A percentile compares a stretch with the other conserved stretches of the same genome.
These are phyloP conservation scores for Gymnosoma rotundatum DNA, from an alignment of 2,888 invertebrate species.

Conservation along the genomic window DNA sequence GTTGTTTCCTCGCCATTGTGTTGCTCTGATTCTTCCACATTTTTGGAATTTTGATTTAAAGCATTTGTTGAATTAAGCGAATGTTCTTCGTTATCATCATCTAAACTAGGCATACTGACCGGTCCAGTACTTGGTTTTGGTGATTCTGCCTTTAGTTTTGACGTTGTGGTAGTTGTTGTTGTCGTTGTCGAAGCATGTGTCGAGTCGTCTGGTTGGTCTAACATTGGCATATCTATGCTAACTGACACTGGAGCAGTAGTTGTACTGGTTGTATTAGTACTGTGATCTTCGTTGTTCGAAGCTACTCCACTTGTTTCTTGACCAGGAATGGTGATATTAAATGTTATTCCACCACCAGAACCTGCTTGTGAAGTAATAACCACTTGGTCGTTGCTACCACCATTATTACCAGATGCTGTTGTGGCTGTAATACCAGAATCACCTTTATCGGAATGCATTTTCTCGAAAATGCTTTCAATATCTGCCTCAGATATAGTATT, in stretches of 20 bases:
- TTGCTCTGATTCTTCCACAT: slow-evolving; percentile 53
- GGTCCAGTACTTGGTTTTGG: slow-evolving; percentile 74
- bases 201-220: slow-evolving; percentile 81
- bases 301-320: slow-evolving; percentile 76
- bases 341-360: slow-evolving; percentile 81
- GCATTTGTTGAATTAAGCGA: slow-evolving; percentile 55
- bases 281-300: slow-evolving; percentile 72
- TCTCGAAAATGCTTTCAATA: slow-evolving; percentile 82
- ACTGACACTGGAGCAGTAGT: slow-evolving; percentile 78
- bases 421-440: slow-evolving; percentile 75
- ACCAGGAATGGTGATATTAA: slow-evolving; percentile 82
- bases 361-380: slow-evolving; percentile 82
- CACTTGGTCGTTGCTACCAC: slow-evolving; percentile 77
- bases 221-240: slow-evolving; percentile 82
- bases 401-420: slow-evolving; percentile 72
- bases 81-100: slow-evolving; percentile 80
- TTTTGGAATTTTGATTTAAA: slow-evolving; percentile 67
- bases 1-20: slow-evolving; percentile 64
- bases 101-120: slow-evolving; percentile 82
- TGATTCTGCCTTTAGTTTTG: slow-evolving; percentile 66
- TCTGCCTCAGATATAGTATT: slow-evolving; percentile 79
- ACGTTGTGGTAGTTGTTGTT: slow-evolving; percentile 68
- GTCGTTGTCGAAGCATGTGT: slow-evolving; percentile 72
- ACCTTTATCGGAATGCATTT: slow-evolving; percentile 82
- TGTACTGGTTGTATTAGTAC: slow-evolving; percentile 67